Conservation (phyloP, 2,797 vertebrate genomes). For the Darevskia mixta region DNA sequence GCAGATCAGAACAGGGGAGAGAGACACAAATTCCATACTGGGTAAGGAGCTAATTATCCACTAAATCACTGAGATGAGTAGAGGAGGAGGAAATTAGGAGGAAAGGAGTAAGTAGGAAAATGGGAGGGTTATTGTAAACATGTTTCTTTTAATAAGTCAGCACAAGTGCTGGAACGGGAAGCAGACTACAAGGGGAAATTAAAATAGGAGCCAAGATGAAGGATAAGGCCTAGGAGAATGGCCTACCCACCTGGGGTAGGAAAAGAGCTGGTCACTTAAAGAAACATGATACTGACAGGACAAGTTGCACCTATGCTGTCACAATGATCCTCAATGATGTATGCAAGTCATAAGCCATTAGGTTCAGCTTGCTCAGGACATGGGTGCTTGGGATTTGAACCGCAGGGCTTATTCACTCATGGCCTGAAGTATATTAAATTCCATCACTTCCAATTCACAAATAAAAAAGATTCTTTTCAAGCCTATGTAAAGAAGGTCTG, state of each 20-base stretch:
- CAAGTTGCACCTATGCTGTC: slow-evolving; percentile 18
- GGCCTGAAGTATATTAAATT: background rate
- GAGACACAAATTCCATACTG: background rate
- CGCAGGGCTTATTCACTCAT: background rate
- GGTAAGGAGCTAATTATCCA: background rate
- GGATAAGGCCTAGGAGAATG: background rate
- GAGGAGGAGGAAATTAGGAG: background rate
- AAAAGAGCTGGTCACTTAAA: background rate
- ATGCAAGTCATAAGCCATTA: slow-evolving; percentile 23
- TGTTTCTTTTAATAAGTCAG: background rate
- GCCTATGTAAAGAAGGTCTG: background rate
- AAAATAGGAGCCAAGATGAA: background rate
- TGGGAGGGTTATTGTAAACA: background rate
- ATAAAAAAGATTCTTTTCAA: background rate
- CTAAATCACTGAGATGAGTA: background rate
- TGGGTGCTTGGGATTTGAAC: background rate
- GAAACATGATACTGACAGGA: background rate
- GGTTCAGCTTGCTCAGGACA: background rate
- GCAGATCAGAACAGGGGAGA: background rate
- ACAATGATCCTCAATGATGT: slow-evolving; percentile 39
- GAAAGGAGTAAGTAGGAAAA: background rate
- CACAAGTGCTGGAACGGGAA: background rate
- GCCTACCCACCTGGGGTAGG: background rate
- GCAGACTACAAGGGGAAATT: background rate
- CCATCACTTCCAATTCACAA: background rate